These are phyloP conservation scores for Chrysina gloriosa DNA, from an alignment of 2,888 invertebrate genomes.

Conservation along the genomic window DNA sequence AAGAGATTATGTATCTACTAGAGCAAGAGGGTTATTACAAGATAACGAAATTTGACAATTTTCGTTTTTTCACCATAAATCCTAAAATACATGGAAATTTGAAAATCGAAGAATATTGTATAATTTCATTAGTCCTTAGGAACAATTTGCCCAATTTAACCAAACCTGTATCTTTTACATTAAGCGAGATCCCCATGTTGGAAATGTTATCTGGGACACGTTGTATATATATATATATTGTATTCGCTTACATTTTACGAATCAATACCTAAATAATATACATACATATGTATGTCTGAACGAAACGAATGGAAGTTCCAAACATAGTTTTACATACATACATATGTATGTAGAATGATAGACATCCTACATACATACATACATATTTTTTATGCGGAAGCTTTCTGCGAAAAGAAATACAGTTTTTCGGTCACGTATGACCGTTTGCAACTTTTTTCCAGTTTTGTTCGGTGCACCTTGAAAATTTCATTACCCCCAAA, in stretches of 20 bases:
- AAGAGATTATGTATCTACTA: no score
- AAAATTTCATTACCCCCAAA: constrained; percentile 34
- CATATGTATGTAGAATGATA: background rate
- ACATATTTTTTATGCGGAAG: constrained; percentile 17
- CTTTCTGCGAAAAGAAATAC: constrained; percentile 25
- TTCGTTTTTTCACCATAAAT: no score
- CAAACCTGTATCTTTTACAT: no score
- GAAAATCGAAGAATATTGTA: no score
- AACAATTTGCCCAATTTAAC: no score
- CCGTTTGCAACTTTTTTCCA: constrained; percentile 30
- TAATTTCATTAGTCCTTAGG: no score
- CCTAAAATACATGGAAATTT: no score
- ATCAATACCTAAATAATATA: constrained; percentile 8
- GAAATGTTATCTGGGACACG: no score
- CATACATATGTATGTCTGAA: background rate
- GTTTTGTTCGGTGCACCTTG: constrained; percentile 22
- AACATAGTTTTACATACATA: background rate
- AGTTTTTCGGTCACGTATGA: constrained; percentile 33
- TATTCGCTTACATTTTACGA: background rate
- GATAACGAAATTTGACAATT: no score
- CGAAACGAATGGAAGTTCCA: constrained; percentile 8
- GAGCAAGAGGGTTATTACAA: no score
- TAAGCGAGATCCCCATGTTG: no score
- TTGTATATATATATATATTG: background rate
- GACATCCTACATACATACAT: background rate